Evolutionary conservation across 2,888 invertebrate species (phyloP).

Genomic region (Ennomos fuscantarius): DNA sequence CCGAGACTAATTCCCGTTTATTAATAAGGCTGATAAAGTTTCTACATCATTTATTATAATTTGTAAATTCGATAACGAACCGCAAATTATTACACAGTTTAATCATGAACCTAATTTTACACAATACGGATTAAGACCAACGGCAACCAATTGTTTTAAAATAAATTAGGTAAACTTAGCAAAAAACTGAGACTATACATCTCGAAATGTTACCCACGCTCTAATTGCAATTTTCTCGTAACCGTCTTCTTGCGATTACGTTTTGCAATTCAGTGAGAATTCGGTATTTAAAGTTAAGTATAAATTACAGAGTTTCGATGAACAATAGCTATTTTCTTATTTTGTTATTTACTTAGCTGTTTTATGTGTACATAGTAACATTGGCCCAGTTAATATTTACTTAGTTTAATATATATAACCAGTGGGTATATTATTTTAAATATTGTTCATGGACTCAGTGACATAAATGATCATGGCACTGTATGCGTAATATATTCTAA

Average conservation of each 20-base stretch:
- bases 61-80: too few relatives aligned
- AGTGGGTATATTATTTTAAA: too few relatives aligned
- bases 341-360: too few relatives aligned
- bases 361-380: background rate
- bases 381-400: background rate
- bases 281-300: constrained; percentile 19
- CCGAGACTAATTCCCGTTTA: too few relatives aligned
- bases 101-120: too few relatives aligned
- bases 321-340: constrained; percentile 1
- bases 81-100: too few relatives aligned
- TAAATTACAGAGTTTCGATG: constrained; percentile 10
- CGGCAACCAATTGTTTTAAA: constrained; percentile 13
- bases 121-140: constrained; percentile 3
- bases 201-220: constrained; percentile 55
- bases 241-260: constrained; percentile 42
- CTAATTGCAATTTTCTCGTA: constrained; percentile 52
- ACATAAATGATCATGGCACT: too few relatives aligned
- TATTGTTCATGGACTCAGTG: too few relatives aligned
- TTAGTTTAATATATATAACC: background rate
- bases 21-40: too few relatives aligned
- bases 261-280: constrained; percentile 45
- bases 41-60: too few relatives aligned
- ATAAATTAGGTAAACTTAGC: constrained; percentile 9
- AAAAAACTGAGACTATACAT: constrained; percentile 46
- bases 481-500: too few relatives aligned